A percentile compares a stretch with the other conserved stretches of the same genome.
phyloP scores from a whole-genome alignment of 2,888 invertebrate species.

The Dione juno region DNA sequence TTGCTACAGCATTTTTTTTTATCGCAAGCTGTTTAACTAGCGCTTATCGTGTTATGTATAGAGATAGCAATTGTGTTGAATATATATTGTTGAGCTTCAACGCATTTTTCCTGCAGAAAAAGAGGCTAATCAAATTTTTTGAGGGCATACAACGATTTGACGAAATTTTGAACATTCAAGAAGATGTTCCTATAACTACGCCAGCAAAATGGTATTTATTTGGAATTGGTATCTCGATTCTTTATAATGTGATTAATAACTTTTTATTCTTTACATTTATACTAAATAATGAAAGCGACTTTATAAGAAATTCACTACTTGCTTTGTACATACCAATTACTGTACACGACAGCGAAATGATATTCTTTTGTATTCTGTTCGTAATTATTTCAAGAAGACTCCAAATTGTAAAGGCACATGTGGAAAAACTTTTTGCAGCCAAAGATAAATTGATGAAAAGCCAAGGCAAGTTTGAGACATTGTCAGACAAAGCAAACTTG shows the following conservation, averaged over 20 bases:
- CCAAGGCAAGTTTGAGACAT: constrained; percentile 52
- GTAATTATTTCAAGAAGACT: constrained; percentile 57
- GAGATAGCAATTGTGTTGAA: constrained; percentile 53
- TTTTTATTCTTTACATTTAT: constrained; percentile 7
- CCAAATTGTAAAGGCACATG: constrained; percentile 61
- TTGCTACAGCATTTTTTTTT: neutral
- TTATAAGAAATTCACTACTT: neutral
- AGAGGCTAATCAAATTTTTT: constrained; percentile 54
- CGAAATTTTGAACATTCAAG: constrained; percentile 57
- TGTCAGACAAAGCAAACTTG: constrained; percentile 57
- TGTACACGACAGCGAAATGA: constrained; percentile 61
- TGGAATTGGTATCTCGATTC: constrained; percentile 48
- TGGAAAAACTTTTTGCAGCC: constrained; percentile 52
- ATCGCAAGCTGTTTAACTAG: constrained; percentile 27
- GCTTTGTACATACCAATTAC: constrained; percentile 51
- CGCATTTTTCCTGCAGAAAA: constrained; percentile 53
- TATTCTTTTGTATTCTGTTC: constrained; percentile 58
- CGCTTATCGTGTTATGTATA: constrained; percentile 53
- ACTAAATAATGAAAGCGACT: neutral
- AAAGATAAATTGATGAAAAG: constrained; percentile 33
- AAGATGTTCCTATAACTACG: constrained; percentile 50
- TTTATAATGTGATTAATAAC: constrained; percentile 54
- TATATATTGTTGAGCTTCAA: constrained; percentile 54
- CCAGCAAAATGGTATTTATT: constrained; percentile 45
- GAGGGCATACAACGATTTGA: constrained; percentile 58